phyloP scores from a whole-genome alignment of 2,888 invertebrate genomes.

The Hypsopygia costalis region DNA sequence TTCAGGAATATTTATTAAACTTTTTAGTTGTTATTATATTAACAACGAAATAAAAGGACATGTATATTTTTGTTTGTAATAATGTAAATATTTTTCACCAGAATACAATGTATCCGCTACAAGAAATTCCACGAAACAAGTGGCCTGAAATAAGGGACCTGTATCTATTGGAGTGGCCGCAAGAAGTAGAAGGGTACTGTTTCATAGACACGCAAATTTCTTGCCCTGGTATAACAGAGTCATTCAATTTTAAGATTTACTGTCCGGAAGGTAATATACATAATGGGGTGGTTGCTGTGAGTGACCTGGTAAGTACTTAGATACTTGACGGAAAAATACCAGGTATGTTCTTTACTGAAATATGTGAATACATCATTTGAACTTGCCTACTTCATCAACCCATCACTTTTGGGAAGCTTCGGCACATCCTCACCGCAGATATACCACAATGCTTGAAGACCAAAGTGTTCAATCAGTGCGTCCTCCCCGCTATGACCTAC shows the following conservation, averaged over 20 bases:
- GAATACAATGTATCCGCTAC: constrained; percentile 22
- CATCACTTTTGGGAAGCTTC: no score
- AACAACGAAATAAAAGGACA: neutral
- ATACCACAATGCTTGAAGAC: no score
- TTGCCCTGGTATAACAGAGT: constrained; percentile 26
- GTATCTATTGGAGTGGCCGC: constrained; percentile 40
- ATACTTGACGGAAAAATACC: no score
- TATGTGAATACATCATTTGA: no score
- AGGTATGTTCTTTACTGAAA: no score
- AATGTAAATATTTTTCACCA: neutral
- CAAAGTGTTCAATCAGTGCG: no score
- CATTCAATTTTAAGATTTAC: constrained; percentile 48
- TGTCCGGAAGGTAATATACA: constrained; percentile 54
- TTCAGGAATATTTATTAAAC: no score
- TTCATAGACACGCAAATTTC: constrained; percentile 49
- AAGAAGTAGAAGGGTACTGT: constrained; percentile 45
- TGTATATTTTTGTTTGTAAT: neutral
- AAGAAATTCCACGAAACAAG: constrained; percentile 27
- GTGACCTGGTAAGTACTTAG: constrained; percentile 36
- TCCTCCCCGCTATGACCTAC: no score
- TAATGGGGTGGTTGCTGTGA: constrained; percentile 53
- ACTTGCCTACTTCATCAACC: no score
- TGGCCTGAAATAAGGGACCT: constrained; percentile 36
- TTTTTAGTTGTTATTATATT: no score
- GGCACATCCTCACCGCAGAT: no score